These are phyloP conservation scores for Selenia dentaria DNA, from an alignment of 2,888 invertebrate genomes.

Conservation along the genomic window DNA sequence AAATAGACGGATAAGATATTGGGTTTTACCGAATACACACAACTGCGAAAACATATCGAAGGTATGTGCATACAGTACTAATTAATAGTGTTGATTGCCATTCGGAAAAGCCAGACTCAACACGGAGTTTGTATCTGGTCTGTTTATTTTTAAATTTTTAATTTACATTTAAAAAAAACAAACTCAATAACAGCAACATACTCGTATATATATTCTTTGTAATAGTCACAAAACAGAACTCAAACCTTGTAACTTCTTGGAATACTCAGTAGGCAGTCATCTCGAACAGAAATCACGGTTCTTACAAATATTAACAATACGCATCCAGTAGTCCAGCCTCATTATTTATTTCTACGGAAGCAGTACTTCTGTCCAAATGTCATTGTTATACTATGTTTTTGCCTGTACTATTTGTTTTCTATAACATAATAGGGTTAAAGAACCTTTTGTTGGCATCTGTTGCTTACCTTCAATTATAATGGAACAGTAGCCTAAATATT, in stretches of 20 bases:
- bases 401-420: slow-evolving; percentile 67
- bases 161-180: too few species aligned
- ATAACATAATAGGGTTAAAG: slow-evolving; percentile 73
- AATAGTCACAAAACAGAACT: slow-evolving; percentile 29
- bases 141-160: too few species aligned
- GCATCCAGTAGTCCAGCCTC: slow-evolving; percentile 58
- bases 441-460: slow-evolving; percentile 69
- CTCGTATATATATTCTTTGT: too few species aligned
- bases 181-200: too few species aligned
- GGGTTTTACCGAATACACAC: too few species aligned
- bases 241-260: slow-evolving; percentile 40
- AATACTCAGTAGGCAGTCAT: slow-evolving; percentile 61
- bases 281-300: slow-evolving; percentile 62
- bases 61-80: too few species aligned
- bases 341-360: slow-evolving; percentile 70
- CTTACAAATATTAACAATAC: slow-evolving; percentile 58
- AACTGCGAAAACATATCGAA: too few species aligned
- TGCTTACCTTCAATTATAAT: slow-evolving; percentile 61
- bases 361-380: slow-evolving; percentile 54
- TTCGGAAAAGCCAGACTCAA: too few species aligned
- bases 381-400: slow-evolving; percentile 40
- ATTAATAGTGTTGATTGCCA: too few species aligned
- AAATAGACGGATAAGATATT: too few species aligned
- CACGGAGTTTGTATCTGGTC: too few species aligned
- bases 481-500: slow-evolving; percentile 79